Percentiles rank a stretch among this genome's conserved stretches.
Conservation (phyloP, 92 coral and sea anemone species). For the Scolanthus callimorphus region DNA sequence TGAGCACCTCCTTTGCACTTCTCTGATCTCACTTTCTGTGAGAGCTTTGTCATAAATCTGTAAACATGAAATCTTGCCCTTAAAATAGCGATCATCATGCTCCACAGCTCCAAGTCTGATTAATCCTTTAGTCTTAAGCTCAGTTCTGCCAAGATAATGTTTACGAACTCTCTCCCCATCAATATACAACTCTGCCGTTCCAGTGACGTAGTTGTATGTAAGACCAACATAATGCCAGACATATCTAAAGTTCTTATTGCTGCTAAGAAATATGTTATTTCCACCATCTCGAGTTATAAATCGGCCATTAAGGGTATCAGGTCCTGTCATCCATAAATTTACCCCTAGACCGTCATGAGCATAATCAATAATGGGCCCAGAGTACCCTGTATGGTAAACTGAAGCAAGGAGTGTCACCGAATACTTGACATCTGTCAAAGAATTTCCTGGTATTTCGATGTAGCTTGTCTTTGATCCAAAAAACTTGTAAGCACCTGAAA, state of each 20-base stretch:
- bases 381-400: slow-evolving; percentile 51
- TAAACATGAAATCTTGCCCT: slow-evolving; percentile 69
- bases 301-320: slow-evolving; percentile 24
- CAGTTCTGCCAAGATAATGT: slow-evolving; percentile 21
- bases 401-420: slow-evolving; percentile 67
- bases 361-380: slow-evolving; percentile 62
- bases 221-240: slow-evolving; percentile 69
- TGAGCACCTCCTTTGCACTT: slow-evolving; percentile 49
- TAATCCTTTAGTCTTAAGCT: slow-evolving; percentile 45
- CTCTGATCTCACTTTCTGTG: slow-evolving; percentile 29
- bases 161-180: slow-evolving; percentile 44
- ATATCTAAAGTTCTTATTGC: slow-evolving; percentile 23
- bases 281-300: slow-evolving; percentile 22
- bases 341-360: slow-evolving; percentile 36
- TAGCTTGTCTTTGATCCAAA: slow-evolving; percentile 55
- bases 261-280: slow-evolving; percentile 13
- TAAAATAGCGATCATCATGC: slow-evolving; percentile 39
- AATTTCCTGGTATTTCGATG: slow-evolving; percentile 57
- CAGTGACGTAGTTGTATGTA: slow-evolving; percentile 41
- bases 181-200: slow-evolving; percentile 62
- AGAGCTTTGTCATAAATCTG: slow-evolving; percentile 68
- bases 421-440: slow-evolving; percentile 35
- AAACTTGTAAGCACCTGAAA: slow-evolving; percentile 57
- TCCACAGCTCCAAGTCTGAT: slow-evolving; percentile 52
- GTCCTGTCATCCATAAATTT: slow-evolving; percentile 49